phyloP scores from a whole-genome alignment of 2,888 invertebrate species.

The Hydraecia micacea region DNA sequence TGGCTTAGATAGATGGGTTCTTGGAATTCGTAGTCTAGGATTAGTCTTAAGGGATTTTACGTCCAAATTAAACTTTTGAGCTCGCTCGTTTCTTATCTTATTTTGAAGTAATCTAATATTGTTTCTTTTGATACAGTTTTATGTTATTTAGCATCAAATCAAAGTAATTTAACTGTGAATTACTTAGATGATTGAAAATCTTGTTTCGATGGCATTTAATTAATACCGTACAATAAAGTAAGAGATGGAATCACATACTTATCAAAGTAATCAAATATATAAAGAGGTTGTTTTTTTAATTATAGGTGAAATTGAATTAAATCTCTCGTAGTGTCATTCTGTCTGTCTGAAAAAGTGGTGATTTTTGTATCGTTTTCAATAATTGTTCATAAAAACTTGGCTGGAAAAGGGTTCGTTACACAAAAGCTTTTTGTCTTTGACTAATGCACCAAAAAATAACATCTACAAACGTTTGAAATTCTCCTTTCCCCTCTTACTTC shows the following conservation, averaged over 20 bases:
- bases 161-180: constrained; percentile 7
- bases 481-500: neutral
- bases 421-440: neutral
- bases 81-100: constrained; percentile 21
- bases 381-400: neutral
- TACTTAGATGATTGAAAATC: constrained; percentile 5
- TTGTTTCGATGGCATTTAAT: neutral
- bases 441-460: neutral
- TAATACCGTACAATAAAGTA: neutral
- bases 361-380: neutral
- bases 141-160: constrained; percentile 3
- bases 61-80: constrained; percentile 28
- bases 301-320: neutral
- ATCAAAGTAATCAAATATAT: neutral
- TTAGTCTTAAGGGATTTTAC: constrained; percentile 38
- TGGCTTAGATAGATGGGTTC: constrained; percentile 20
- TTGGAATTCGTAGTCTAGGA: constrained; percentile 24
- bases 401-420: neutral
- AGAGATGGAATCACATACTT: neutral
- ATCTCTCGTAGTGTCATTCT: neutral
- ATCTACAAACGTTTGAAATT: constrained; percentile 14
- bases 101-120: constrained; percentile 25
- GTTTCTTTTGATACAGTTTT: constrained; percentile 15
- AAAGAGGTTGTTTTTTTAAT: neutral
- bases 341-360: too few relatives aligned